Percentiles rank a stretch among this genome's conserved stretches.
phyloP scores from a whole-genome alignment of 2,888 invertebrate genomes.

The Mesochorus sp. region DNA sequence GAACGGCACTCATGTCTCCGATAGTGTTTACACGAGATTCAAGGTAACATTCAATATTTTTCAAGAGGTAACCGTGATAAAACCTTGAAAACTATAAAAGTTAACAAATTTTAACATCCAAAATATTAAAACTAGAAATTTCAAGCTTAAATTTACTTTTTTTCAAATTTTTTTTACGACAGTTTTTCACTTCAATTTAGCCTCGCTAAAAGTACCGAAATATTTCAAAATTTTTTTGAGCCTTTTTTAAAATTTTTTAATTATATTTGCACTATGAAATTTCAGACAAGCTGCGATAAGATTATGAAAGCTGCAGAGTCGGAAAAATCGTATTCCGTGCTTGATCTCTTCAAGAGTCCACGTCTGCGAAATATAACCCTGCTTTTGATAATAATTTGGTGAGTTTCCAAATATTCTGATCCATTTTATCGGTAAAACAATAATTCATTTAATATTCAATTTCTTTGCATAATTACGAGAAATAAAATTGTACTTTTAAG shows the following conservation, averaged over 20 bases:
- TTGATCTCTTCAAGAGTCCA: slow-evolving; percentile 92
- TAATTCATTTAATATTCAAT: too few species aligned
- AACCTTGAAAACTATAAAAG: too few species aligned
- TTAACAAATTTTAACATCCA: too few species aligned
- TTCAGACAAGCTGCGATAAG: slow-evolving; percentile 84
- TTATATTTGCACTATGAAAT: slow-evolving; percentile 1
- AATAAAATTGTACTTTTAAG: slow-evolving; percentile 72
- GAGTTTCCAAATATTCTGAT: too few species aligned
- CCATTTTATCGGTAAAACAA: too few species aligned
- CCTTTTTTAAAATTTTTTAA: not conserved
- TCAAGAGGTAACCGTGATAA: not conserved
- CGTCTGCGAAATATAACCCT: slow-evolving; percentile 89
- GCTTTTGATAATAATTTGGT: slow-evolving; percentile 91
- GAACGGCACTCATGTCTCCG: slow-evolving; percentile 89
- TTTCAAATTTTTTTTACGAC: too few species aligned
- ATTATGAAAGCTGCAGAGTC: slow-evolving; percentile 88
- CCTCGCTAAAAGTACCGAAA: too few species aligned
- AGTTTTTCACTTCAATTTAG: too few species aligned
- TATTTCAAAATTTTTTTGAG: too few species aligned
- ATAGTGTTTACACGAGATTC: slow-evolving; percentile 89
- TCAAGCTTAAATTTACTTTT: too few species aligned
- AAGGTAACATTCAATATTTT: slow-evolving; percentile 83
- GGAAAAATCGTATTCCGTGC: slow-evolving; percentile 88
- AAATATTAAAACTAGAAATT: too few species aligned
- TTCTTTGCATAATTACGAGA: too few species aligned